Base-by-base conservation (phyloP, 1,140 invertebrate genomes). In the Pissodes strobi region DNA sequence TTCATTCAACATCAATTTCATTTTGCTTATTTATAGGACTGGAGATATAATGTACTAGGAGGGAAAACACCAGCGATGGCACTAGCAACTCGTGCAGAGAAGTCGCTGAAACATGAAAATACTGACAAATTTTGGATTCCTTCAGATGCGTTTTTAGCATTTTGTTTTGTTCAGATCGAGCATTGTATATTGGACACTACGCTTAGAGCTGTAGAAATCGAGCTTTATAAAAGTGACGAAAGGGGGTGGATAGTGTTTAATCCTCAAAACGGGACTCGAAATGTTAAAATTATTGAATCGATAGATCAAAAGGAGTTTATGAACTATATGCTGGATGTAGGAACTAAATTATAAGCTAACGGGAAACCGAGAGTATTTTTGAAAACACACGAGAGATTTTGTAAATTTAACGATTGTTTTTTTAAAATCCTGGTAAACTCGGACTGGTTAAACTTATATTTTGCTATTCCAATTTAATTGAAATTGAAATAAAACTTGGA, bases 21-120 rank as follows among this genome's bases (percentile, higher is more conserved):
- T n/a, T n/a, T n/a, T n/a, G n/a, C n/a, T n/a, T 27, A 27, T 27
- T 41, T 41, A 5, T 41, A 41, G 38, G 38, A 41, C n/a, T 41
- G 38, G 38, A 4, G 38, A 41, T 41, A 13, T 17, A 41, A 41
- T 17, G 38, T 41, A 4, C 38, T 41, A 41, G 12, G n/a, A 4
- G n/a, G 38, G 3, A 41, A n/a, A 13, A 13, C 17, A 41, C 38
- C 38, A 5, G n/a, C 12, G n/a, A 41, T 41, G 38, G 38, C 3
- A 6, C 12, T 41, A 13, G 38, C 17, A 41, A 41, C 38, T 41
- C 12, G 4, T 6, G 38, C n/a, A 5, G 38, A 41, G n/a, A 41
- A 41, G n/a, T 13, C 12, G 4, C n/a, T 41, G n/a, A 41, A 41
- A 17, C 17, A 13, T 41, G 38, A 41, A 13, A 3, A 6, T 13